Conservation (phyloP, 2,888 invertebrate genomes). For the Hipparchia semele region DNA sequence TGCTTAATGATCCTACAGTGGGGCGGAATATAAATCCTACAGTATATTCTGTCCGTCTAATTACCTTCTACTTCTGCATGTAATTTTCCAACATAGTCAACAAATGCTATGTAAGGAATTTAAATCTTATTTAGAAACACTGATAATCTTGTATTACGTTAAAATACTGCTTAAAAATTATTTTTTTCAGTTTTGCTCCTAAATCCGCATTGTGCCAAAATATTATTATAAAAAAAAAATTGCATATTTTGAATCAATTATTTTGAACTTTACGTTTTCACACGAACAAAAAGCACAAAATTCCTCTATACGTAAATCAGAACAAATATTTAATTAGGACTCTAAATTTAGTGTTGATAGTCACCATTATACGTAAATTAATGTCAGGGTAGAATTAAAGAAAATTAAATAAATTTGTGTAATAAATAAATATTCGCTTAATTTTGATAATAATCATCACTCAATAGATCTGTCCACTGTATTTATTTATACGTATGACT, state of each 20-base stretch:
- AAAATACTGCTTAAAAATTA: not conserved
- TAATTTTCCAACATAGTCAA: not conserved
- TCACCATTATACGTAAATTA: conserved; percentile 94
- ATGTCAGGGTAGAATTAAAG: conserved; percentile 89
- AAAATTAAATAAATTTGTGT: conserved; percentile 66
- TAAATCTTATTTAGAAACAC: not conserved
- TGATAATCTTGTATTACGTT: too few relatives aligned
- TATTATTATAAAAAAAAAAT: conserved; percentile 57
- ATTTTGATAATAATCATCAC: conserved; percentile 72
- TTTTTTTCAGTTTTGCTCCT: conserved; percentile 48
- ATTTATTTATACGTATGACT: conserved; percentile 53
- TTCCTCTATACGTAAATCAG: conserved; percentile 69
- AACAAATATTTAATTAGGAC: conserved; percentile 69
- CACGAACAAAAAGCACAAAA: conserved; percentile 32
- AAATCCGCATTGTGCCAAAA: conserved; percentile 79
- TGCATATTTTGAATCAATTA: conserved; percentile 19
- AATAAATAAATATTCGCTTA: conserved; percentile 69
- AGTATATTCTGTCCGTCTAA: not conserved
- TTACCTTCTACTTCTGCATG: not conserved
- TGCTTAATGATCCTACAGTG: conserved; percentile 20
- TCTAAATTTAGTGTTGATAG: conserved; percentile 76
- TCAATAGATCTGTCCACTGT: conserved; percentile 72
- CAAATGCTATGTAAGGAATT: not conserved
- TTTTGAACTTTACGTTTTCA: conserved; percentile 26
- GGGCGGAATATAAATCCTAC: conserved; percentile 18